A percentile compares a stretch with the other conserved stretches of the same genome.
phyloP scores from a whole-genome alignment of 2,113 vertebrate genomes.

The Mugil cephalus region DNA sequence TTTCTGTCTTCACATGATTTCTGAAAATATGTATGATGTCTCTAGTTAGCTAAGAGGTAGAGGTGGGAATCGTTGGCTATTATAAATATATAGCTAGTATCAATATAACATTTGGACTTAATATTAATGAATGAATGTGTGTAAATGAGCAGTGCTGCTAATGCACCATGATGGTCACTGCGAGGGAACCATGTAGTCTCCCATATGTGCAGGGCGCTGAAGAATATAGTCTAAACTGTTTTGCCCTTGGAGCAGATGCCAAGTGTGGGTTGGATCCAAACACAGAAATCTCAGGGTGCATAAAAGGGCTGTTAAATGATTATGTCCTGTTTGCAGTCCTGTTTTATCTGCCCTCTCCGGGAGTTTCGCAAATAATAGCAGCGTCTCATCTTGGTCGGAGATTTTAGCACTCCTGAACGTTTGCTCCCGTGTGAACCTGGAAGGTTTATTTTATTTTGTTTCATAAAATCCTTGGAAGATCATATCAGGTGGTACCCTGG shows the following conservation, averaged over 20 bases:
- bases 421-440: too few species aligned
- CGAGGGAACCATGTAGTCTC: not conserved
- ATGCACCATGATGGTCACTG: conserved; percentile 4
- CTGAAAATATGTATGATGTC: not conserved
- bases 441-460: not conserved
- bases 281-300: conserved; percentile 28
- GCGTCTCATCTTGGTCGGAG: not conserved
- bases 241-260: conserved; percentile 14
- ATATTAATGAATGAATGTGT: not conserved
- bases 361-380: not conserved
- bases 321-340: conserved; percentile 12
- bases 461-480: not conserved
- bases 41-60: not conserved
- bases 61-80: not conserved
- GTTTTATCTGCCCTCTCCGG: not conserved
- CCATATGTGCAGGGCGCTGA: conserved; percentile 5
- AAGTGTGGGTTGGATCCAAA: conserved; percentile 35
- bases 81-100: too few species aligned
- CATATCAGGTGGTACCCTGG: conserved; percentile 15
- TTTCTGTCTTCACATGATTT: not conserved
- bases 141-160: conserved; percentile 2
- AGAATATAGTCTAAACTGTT: conserved; percentile 13
- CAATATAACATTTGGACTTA: too few species aligned
- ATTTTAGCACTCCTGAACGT: not conserved
- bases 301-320: conserved; percentile 18